Evolutionary conservation across 2,888 invertebrate species (phyloP).

Genomic region (Thecophora atra): DNA sequence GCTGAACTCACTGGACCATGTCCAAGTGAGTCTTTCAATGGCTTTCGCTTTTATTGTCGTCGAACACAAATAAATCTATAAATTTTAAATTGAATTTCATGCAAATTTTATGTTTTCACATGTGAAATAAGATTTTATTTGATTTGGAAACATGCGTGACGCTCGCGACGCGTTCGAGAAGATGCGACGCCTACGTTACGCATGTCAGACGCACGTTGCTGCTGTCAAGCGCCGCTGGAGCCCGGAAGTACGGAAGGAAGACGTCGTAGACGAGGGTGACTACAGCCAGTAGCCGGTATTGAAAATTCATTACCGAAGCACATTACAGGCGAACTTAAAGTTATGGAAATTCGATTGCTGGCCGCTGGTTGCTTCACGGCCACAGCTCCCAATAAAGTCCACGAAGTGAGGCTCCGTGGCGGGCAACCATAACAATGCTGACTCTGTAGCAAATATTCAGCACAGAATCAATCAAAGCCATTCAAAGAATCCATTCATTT

Average conservation of each 20-base stretch:
- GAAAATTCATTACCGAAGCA: constrained; percentile 20
- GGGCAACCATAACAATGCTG: constrained; percentile 18
- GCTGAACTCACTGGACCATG: constrained; percentile 45
- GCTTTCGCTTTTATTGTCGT: constrained; percentile 18
- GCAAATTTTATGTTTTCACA: constrained; percentile 41
- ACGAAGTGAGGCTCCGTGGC: neutral
- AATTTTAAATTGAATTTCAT: constrained; percentile 49
- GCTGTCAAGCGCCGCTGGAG: constrained; percentile 5
- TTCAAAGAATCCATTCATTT: constrained; percentile 53
- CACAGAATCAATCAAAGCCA: constrained; percentile 53
- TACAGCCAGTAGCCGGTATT: neutral
- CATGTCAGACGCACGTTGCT: constrained; percentile 19
- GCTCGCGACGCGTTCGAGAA: neutral
- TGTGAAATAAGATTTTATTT: constrained; percentile 22
- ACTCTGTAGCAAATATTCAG: neutral
- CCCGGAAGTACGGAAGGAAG: constrained; percentile 11
- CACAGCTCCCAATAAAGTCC: neutral
- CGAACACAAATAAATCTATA: constrained; percentile 23
- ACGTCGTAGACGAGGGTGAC: neutral
- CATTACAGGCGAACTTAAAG: constrained; percentile 41
- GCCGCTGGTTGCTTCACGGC: constrained; percentile 3
- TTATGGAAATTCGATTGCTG: constrained; percentile 45
- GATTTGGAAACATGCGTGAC: constrained; percentile 28
- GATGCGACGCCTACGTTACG: constrained; percentile 23
- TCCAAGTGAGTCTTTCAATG: constrained; percentile 40